phyloP scores from a whole-genome alignment of 2,888 invertebrate species.

The Coelinius sp. region DNA sequence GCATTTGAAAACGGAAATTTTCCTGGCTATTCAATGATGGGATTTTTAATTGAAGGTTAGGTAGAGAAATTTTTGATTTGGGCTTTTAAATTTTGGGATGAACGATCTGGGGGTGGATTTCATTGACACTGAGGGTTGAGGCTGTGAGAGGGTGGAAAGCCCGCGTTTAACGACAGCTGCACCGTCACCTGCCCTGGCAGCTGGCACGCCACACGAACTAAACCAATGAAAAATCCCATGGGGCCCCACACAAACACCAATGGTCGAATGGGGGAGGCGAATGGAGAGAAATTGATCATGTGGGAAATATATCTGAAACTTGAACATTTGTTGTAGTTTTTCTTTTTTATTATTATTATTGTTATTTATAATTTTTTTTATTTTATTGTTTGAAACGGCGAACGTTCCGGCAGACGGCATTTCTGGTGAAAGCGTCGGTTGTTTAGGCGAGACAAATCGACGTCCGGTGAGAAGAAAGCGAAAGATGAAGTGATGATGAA shows the following conservation, averaged over 20 bases:
- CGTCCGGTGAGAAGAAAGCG: not conserved
- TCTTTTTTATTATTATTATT: not conserved
- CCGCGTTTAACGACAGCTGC: slow-evolving; percentile 54
- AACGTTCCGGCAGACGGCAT: slow-evolving; percentile 6
- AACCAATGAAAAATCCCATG: slow-evolving; percentile 32
- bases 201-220: slow-evolving; percentile 50
- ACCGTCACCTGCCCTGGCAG: slow-evolving; percentile 59
- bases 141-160: slow-evolving; percentile 37
- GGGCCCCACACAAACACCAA: slow-evolving; percentile 3
- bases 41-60: too few relatives aligned
- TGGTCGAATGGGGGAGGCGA: slow-evolving; percentile 10
- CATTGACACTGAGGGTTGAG: not conserved
- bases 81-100: not conserved
- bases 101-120: not conserved
- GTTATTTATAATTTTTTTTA: too few relatives aligned
- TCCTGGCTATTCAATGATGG: too few relatives aligned
- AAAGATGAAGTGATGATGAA: not conserved
- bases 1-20: too few relatives aligned
- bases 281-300: slow-evolving; percentile 3
- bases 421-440: slow-evolving; percentile 5
- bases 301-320: not conserved
- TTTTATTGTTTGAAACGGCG: not conserved
- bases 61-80: not conserved
- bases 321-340: not conserved
- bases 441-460: slow-evolving; percentile 12